phyloP scores from a whole-genome alignment of 1,140 invertebrate genomes.

The Phenacoccus solenopsis region DNA sequence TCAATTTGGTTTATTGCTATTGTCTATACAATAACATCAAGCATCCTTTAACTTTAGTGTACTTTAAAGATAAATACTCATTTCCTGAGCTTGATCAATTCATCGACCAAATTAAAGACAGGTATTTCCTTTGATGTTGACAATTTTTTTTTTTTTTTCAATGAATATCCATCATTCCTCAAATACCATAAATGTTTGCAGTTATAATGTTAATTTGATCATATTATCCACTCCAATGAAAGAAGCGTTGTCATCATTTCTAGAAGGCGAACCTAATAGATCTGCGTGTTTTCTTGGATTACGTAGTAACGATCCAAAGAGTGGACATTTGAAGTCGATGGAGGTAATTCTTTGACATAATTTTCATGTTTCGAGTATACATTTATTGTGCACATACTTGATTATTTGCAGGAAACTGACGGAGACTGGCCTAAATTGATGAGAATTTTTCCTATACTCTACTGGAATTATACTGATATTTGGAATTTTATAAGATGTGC shows the following conservation, averaged over 20 bases:
- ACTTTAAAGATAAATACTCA: conserved; percentile 57
- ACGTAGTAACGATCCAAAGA: conserved; percentile 71
- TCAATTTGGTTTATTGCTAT: conserved; percentile 60
- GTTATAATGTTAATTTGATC: conserved; percentile 58
- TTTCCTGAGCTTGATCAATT: conserved; percentile 82
- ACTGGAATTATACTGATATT: conserved; percentile 79
- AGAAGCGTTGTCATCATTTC: conserved; percentile 45
- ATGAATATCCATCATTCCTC: not conserved
- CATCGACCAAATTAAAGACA: conserved; percentile 48
- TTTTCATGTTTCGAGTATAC: not conserved
- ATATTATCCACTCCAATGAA: conserved; percentile 57
- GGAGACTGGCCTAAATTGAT: conserved; percentile 74
- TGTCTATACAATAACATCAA: conserved; percentile 36
- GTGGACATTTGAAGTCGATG: conserved; percentile 48
- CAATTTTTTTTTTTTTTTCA: not conserved
- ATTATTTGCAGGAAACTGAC: conserved; percentile 58
- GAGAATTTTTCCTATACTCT: conserved; percentile 72
- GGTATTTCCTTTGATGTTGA: conserved; percentile 31
- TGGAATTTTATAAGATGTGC: conserved; percentile 72
- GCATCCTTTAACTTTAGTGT: conserved; percentile 41
- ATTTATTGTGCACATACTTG: not conserved
- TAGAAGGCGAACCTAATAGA: conserved; percentile 47
- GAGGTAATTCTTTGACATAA: conserved; percentile 39
- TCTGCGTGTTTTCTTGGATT: conserved; percentile 82
- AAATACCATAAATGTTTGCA: conserved; percentile 25